Evolutionary conservation across 1,140 invertebrate species (phyloP), one percentile per base, ranked within the genome.

Genomic region (Subanguina moxae): DNA sequence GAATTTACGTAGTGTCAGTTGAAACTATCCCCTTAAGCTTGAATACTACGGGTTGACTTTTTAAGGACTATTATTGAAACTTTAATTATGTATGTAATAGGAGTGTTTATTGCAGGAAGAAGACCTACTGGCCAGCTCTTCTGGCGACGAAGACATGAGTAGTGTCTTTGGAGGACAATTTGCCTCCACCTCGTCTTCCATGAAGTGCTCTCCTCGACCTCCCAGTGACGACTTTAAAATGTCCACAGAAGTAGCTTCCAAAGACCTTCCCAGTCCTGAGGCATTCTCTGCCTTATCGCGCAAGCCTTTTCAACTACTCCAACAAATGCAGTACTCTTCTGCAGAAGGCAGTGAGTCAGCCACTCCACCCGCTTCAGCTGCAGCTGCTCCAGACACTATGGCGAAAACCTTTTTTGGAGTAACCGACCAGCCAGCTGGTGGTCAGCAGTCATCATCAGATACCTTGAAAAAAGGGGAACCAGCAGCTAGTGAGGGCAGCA

Each of bases 161-260:
- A 59, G 64, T 17, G 7, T 68, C 30, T 56, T 64, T 62, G 32
- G 32, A 38, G 32, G 32, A 3, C 32, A 38, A 38, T 8, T 43
- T 43, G 25, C 62, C 0, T 70, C 68, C 17, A 59, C 62, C 21
- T 30, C 57, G 23, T 59, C 68, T 9, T 70, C 68, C 28, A 70
- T 70, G 68, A 70, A 70, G 46, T 70, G 68, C 19, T 70, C 68
- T 13, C 63, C 63, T 19, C 67, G 63, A 56, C 46, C 68, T 30
- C 69, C 68, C 32, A 70, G 63, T 17, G 59, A 65, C 30, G 67
- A 61, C 19, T 61, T 21, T 5, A 61, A 61, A 25, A 61, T 61
- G 58, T 61, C 58, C 3, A 8, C 27, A n/a, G 58, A 61, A 25
- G n/a, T n/a, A 43, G 17, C 21, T 19, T 61, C 58, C 27, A 61